phyloP scores from a whole-genome alignment of 1,140 invertebrate species.

The Cotesia glomerata region DNA sequence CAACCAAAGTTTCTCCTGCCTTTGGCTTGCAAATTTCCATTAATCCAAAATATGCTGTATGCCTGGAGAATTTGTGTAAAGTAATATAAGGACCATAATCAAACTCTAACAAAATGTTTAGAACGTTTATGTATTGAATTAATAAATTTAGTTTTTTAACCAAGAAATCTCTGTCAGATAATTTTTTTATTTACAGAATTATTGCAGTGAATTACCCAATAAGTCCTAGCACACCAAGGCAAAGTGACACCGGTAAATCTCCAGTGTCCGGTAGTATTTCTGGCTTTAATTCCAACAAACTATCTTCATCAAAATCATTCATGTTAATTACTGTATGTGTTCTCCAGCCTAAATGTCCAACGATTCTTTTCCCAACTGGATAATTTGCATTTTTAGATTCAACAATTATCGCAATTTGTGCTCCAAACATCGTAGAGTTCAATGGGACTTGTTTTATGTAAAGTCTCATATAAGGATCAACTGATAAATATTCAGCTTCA shows the following conservation, averaged over 20 bases:
- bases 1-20: constrained; percentile 71
- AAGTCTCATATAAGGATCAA: constrained; percentile 75
- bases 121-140: not conserved
- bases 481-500: constrained; percentile 72
- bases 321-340: constrained; percentile 58
- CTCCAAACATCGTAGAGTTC: constrained; percentile 68
- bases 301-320: not conserved
- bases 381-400: constrained; percentile 69
- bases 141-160: not conserved
- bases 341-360: constrained; percentile 69
- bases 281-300: constrained; percentile 35
- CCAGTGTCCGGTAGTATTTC: constrained; percentile 64
- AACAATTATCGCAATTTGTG: constrained; percentile 70
- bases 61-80: constrained; percentile 53
- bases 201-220: constrained; percentile 62
- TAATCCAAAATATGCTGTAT: constrained; percentile 77
- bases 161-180: constrained; percentile 14
- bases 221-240: constrained; percentile 70
- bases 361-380: constrained; percentile 67
- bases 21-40: constrained; percentile 72
- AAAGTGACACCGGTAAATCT: constrained; percentile 66
- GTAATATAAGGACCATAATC: no score
- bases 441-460: constrained; percentile 62
- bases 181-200: not conserved
- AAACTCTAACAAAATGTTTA: not conserved